These are phyloP conservation scores for Oscheius sp. DNA, from an alignment of 1,140 invertebrate species.

Conservation along the genomic window DNA sequence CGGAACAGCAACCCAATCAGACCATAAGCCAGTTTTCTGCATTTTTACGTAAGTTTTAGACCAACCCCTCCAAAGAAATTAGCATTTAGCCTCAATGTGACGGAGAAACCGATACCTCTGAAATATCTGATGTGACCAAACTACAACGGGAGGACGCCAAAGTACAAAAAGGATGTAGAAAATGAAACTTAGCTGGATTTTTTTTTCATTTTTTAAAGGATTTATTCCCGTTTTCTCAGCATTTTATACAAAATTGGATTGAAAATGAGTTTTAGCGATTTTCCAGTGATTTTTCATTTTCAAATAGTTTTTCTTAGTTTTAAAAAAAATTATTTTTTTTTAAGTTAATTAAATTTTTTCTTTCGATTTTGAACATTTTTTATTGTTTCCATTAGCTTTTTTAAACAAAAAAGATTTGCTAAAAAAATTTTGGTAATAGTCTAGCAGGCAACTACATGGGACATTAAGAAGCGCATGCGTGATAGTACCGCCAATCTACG, in stretches of 20 bases:
- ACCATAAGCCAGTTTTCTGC: slow-evolving; percentile 21
- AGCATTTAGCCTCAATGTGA: slow-evolving; percentile 17
- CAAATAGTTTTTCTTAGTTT: background rate
- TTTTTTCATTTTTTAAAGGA: too few species aligned
- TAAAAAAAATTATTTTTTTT: background rate
- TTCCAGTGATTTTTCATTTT: too few species aligned
- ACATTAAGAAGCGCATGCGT: too few species aligned
- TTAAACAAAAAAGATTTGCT: too few species aligned
- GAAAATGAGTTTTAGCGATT: too few species aligned
- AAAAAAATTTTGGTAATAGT: too few species aligned
- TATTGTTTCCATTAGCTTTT: too few species aligned
- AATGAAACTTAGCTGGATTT: too few species aligned
- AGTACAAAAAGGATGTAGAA: too few species aligned
- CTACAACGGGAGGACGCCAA: too few species aligned
- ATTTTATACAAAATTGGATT: background rate
- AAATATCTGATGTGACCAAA: background rate
- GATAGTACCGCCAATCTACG: too few species aligned
- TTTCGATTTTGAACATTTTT: background rate
- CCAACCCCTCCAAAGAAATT: background rate
- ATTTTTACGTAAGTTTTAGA: background rate
- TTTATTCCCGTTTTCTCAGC: background rate
- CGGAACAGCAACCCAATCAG: slow-evolving; percentile 9
- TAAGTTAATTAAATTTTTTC: background rate
- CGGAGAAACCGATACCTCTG: slow-evolving; percentile 11
- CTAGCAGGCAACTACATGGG: too few species aligned